Evolutionary conservation across 64 coral and sea anemone genomes (phyloP).

Genomic region (Dendronephthya gigantea): DNA sequence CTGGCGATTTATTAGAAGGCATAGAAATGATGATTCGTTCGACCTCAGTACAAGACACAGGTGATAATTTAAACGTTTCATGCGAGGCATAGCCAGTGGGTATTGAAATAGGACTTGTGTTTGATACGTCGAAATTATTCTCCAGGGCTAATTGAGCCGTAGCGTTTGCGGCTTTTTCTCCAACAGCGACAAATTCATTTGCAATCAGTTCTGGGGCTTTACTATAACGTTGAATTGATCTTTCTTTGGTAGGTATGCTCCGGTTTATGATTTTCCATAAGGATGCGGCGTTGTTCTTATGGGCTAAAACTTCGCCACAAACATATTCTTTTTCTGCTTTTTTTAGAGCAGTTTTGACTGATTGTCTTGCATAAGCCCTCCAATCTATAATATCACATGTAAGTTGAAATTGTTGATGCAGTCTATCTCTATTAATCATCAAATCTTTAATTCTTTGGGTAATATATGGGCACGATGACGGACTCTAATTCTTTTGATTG

Average conservation of each 20-base stretch:
- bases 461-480: slow-evolving; percentile 13
- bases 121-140: neutral
- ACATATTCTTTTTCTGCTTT: slow-evolving; percentile 2
- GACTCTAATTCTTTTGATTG: slow-evolving; percentile 10
- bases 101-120: too few species aligned
- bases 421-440: slow-evolving; percentile 11
- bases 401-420: neutral
- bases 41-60: neutral
- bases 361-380: neutral
- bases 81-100: too few species aligned
- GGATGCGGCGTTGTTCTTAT: neutral
- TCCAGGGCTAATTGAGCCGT: neutral
- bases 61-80: neutral
- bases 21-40: neutral
- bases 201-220: neutral
- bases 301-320: neutral
- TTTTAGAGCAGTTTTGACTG: neutral
- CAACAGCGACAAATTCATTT: slow-evolving; percentile 9
- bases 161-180: neutral
- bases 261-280: slow-evolving; percentile 35
- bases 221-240: slow-evolving; percentile 11
- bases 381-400: neutral
- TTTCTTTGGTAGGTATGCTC: neutral
- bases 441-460: slow-evolving; percentile 8
- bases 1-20: neutral